Evolutionary conservation across 1,140 invertebrate species (phyloP), one percentile per base, ranked within the genome.

Genomic region (Rhagoletis pomonella): DNA sequence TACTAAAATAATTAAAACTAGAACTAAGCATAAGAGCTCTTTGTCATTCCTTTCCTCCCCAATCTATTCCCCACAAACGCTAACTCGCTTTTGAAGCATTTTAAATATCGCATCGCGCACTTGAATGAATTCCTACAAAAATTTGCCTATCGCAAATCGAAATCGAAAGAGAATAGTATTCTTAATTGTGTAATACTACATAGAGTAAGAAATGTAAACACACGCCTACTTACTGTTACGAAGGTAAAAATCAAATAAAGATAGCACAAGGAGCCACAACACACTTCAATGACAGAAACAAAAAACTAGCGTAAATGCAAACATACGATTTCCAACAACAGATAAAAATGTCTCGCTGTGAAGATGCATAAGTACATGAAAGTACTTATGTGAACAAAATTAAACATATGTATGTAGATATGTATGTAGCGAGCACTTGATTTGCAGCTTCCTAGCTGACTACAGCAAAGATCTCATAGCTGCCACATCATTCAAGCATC

Each of bases 251-350:
- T 14, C 5, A 12, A 60, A 62, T 60, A 87, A 73, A 47, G 59
- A 19, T 69, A 87, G 55, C 64, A 86, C 29, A 69, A 69, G 65
- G 65, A 86, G 47, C 55, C 55, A 77, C 73, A n/a, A 73, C 73
- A 81, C 73, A 81, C 73, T 81, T 81, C 17, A 81, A 81, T 81
- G 47, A n/a, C 19, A 55, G 47, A 81, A 81, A 55, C 55, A 81
- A 55, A 60, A 14, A 87, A 87, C 50, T 59, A 77, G 60, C 67
- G 17, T 39, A 73, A 73, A 87, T 87, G 86, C 86, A 87, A 87
- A 87, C 86, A 87, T 87, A 73, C 81, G 87, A 87, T 87, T 87
- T 87, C 87, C 64, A 87, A 69, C 77, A 87, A 87, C 19, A 60
- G 87, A 87, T 87, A 87, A 87, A 85, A 87, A 55, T 85, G 81